Evolutionary conservation across 1,140 invertebrate genomes (phyloP).

Genomic region (Parapsyche elsis): DNA sequence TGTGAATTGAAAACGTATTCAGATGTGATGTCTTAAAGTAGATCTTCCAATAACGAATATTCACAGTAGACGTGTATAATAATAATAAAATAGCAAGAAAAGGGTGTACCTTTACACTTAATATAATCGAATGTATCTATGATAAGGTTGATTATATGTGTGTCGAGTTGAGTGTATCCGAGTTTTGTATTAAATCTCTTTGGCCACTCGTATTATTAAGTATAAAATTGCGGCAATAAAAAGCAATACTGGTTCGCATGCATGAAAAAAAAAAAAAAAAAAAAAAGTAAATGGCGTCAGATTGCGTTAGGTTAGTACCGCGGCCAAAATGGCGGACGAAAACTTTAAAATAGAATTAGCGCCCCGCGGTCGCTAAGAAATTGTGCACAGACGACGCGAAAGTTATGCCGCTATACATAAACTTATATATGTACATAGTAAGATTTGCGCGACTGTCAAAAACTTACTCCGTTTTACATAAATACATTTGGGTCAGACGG

Average conservation of each 20-base stretch:
- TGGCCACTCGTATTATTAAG: neutral
- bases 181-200: constrained; percentile 9
- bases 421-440: too few relatives aligned
- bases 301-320: constrained; percentile 42
- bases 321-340: constrained; percentile 40
- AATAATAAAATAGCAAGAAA: too few relatives aligned
- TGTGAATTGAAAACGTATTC: neutral
- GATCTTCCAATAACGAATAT: too few relatives aligned
- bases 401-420: neutral
- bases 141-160: constrained; percentile 4
- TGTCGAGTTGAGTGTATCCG: too few relatives aligned
- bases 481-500: too few relatives aligned
- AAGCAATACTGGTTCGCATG: constrained; percentile 8
- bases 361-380: constrained; percentile 35
- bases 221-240: constrained; percentile 10
- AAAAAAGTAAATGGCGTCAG: constrained; percentile 31
- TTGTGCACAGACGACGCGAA: constrained; percentile 5
- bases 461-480: too few relatives aligned
- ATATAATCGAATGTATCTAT: neutral
- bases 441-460: too few relatives aligned
- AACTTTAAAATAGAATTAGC: constrained; percentile 37
- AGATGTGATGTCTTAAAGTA: too few relatives aligned
- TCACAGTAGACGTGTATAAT: too few relatives aligned
- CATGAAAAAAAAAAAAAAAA: too few relatives aligned
- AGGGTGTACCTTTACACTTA: too few relatives aligned